Percentiles rank a stretch among this genome's conserved stretches.
Conservation (phyloP, 1,140 invertebrate genomes). For the Bombus confusus region DNA sequence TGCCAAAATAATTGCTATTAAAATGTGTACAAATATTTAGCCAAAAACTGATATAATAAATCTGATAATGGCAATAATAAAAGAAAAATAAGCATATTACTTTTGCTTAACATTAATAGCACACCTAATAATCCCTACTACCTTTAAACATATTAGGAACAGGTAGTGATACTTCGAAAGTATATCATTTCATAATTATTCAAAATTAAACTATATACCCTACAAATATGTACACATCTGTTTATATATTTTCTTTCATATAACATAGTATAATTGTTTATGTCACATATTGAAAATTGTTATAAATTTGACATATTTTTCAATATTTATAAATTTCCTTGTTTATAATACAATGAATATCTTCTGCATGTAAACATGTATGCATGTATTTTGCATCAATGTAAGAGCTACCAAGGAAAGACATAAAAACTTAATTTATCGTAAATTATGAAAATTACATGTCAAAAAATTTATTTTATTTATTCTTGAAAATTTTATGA, state of each 20-base stretch:
- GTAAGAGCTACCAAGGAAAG: constrained; percentile 30
- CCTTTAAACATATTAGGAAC: constrained; percentile 21
- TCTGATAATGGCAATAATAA: constrained; percentile 59
- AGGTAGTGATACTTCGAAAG: constrained; percentile 8
- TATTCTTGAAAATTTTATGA: neutral
- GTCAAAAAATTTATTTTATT: constrained; percentile 39
- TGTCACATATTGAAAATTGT: constrained; percentile 32
- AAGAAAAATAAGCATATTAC: constrained; percentile 38
- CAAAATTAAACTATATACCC: constrained; percentile 21
- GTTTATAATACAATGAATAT: constrained; percentile 48
- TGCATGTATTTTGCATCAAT: constrained; percentile 61
- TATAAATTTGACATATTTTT: constrained; percentile 45
- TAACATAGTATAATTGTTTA: constrained; percentile 30
- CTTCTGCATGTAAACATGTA: constrained; percentile 62
- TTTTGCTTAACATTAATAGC: constrained; percentile 43
- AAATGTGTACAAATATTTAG: constrained; percentile 71
- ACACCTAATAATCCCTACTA: constrained; percentile 38
- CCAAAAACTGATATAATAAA: constrained; percentile 66
- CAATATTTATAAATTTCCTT: constrained; percentile 51
- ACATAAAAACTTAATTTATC: constrained; percentile 14
- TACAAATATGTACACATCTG: constrained; percentile 2
- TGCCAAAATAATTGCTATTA: constrained; percentile 68
- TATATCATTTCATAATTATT: constrained; percentile 28
- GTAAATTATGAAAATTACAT: constrained; percentile 28
- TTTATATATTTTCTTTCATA: constrained; percentile 9